A percentile compares a stretch with the other conserved stretches of the same genome.
phyloP scores from a whole-genome alignment of 2,888 invertebrate species.

The Atrina japonica region DNA sequence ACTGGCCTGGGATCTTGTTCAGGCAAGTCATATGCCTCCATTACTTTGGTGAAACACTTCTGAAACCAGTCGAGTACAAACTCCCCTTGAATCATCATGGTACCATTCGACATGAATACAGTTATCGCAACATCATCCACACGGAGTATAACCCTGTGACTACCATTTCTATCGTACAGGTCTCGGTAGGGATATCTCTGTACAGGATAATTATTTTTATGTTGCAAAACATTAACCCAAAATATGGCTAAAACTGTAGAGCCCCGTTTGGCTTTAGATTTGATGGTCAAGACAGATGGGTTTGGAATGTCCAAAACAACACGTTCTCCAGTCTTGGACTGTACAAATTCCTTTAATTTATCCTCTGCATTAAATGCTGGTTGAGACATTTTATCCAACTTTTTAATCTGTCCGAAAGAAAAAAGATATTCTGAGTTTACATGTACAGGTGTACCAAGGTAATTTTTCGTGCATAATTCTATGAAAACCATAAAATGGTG shows the following conservation, averaged over 20 bases:
- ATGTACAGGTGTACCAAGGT: no score
- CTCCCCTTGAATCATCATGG: constrained; percentile 64
- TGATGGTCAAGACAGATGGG: constrained; percentile 57
- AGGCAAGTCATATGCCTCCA: constrained; percentile 63
- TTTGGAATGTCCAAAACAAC: constrained; percentile 67
- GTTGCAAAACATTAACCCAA: constrained; percentile 75
- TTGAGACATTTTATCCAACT: no score
- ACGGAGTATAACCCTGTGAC: constrained; percentile 64
- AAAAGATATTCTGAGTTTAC: no score
- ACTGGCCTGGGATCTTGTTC: constrained; percentile 41
- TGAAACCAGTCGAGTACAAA: constrained; percentile 75
- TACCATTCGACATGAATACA: constrained; percentile 68
- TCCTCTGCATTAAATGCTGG: no score
- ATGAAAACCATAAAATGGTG: no score
- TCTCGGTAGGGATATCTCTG: constrained; percentile 67
- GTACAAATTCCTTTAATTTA: constrained; percentile 69
- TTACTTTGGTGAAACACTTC: constrained; percentile 58
- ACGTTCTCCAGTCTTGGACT: constrained; percentile 66
- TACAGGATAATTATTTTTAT: constrained; percentile 74
- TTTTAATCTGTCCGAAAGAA: no score
- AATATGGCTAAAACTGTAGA: constrained; percentile 71
- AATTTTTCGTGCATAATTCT: no score
- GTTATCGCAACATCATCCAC: constrained; percentile 69
- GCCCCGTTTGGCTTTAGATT: constrained; percentile 64
- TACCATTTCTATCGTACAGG: constrained; percentile 61